Conservation (phyloP, 2,113 vertebrate species). For the Glareola pratincola region DNA sequence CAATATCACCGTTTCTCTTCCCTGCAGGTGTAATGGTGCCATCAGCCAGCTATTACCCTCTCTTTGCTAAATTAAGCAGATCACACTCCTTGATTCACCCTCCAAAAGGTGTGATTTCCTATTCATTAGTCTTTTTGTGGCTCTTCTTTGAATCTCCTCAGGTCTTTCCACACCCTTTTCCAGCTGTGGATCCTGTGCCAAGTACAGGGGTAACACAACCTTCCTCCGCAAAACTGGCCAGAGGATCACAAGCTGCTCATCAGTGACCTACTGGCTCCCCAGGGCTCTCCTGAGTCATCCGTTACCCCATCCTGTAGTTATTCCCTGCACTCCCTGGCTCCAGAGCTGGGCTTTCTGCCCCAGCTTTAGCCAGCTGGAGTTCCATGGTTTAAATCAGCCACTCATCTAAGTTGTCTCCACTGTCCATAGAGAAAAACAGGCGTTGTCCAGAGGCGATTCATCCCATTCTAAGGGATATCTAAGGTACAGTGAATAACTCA, state of each 20-base stretch:
- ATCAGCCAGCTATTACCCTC: not conserved
- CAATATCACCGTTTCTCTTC: fast-evolving
- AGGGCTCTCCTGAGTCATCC: not conserved
- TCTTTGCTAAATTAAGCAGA: not conserved
- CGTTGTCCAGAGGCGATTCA: not conserved
- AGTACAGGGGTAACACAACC: not conserved
- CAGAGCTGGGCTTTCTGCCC: not conserved
- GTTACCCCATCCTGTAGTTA: not conserved
- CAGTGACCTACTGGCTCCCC: not conserved
- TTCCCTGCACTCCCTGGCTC: not conserved
- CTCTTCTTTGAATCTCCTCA: not conserved
- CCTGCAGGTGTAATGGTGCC: not conserved
- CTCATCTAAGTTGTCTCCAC: not conserved
- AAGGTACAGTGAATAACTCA: not conserved
- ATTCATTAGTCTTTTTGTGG: not conserved
- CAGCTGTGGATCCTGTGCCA: not conserved
- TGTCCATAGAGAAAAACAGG: not conserved
- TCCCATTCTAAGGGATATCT: not conserved
- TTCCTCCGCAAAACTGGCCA: not conserved
- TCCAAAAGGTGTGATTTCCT: not conserved
- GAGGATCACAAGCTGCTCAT: not conserved
- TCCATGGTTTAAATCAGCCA: not conserved
- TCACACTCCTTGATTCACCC: not conserved
- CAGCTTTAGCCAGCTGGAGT: not conserved
- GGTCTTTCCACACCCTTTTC: not conserved